Evolutionary conservation across 1,140 invertebrate species (phyloP), one percentile per base, ranked within the genome.

Genomic region (Hypsibius dujardini): DNA sequence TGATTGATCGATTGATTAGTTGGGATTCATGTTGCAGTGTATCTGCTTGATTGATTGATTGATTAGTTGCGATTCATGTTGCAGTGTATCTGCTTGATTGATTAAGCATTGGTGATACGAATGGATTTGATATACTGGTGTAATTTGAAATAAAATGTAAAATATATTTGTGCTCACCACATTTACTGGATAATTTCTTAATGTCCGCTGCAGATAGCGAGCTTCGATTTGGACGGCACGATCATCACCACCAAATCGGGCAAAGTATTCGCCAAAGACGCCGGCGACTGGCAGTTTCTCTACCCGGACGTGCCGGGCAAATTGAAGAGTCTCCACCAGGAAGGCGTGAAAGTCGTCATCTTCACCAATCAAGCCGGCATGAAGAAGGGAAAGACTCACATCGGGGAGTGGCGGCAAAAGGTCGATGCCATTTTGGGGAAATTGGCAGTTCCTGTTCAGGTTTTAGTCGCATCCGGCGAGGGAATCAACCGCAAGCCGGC

Each of bases 161-260:
- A 28, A 28, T 28, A 28, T 28, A 28, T 28, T 28, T 28, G 28
- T 28, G 28, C 28, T 28, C 28, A 28, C 28, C 28, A 28, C 28
- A 28, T 28, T 28, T 28, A 28, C 28, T 28, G 28, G 28, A 28
- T 28, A 28, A 28, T 28, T 28, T 28, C 28, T 28, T 28, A 28
- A 28, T 28, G 28, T 28, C 28, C 28, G 74, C 79, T 81, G 70
- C 76, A 89, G 85, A 87, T 95, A 77, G 91, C 91, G 72, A 87
- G 86, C 14, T 96, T 92, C 83, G 93, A 96, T 80, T 85, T 96
- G 82, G 95, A 98, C 83, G 89, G 90, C 45, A 98, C 94, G 28
- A 82, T 98, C 12, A 96, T 98, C 71, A 88, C 85, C 76, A 93
- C 94, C 1, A 87, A 90, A 78, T 94, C 92, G 46, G 93, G 92